A percentile compares a stretch with the other conserved stretches of the same genome.
These are phyloP conservation scores for Drosophila kuntzei DNA, from an alignment of 2,888 invertebrate species.

Conservation along the genomic window DNA sequence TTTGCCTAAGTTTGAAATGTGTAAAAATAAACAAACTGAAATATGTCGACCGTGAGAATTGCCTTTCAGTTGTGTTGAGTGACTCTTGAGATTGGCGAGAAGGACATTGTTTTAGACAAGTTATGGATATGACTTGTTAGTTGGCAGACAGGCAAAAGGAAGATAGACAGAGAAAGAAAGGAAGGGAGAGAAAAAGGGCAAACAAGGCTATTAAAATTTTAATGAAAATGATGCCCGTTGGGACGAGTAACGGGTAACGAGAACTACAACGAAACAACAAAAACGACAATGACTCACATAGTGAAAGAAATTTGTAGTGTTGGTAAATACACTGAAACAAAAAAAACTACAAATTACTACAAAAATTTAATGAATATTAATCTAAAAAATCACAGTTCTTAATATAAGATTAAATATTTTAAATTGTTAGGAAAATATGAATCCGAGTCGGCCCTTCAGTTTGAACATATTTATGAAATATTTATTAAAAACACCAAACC, in stretches of 20 bases:
- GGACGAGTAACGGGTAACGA: conserved; percentile 52
- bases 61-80: conserved; percentile 12
- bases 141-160: conserved; percentile 10
- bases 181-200: conserved; percentile 9
- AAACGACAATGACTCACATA: conserved; percentile 63
- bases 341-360: no score
- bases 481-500: no score
- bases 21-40: conserved; percentile 7
- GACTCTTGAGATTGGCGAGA: conserved; percentile 18
- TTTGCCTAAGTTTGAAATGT: background rate
- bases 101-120: conserved; percentile 31
- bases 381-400: no score
- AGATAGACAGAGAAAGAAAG: background rate
- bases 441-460: no score
- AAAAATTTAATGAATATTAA: no score
- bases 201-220: conserved; percentile 75
- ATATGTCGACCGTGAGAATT: conserved; percentile 4
- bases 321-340: no score
- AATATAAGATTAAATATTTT: no score
- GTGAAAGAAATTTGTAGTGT: background rate
- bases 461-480: no score
- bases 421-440: no score
- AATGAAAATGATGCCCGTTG: conserved; percentile 74
- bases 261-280: conserved; percentile 33
- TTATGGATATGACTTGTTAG: conserved; percentile 51